phyloP scores from a whole-genome alignment of 2,797 vertebrate genomes.

The Notamacropus eugenii region DNA sequence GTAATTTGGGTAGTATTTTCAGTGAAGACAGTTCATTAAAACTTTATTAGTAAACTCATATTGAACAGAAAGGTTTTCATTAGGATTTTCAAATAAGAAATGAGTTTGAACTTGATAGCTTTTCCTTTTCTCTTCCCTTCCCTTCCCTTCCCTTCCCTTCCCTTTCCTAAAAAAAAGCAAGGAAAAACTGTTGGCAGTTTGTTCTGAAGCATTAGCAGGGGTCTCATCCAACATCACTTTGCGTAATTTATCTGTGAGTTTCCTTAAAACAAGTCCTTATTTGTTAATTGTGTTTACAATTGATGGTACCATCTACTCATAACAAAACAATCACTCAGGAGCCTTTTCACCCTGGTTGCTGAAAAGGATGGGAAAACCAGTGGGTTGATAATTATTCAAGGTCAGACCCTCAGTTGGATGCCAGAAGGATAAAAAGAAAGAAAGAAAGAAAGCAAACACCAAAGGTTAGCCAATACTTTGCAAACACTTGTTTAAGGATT shows the following conservation, averaged over 20 bases:
- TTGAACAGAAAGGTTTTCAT: constrained; percentile 16
- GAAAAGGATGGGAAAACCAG: constrained; percentile 91
- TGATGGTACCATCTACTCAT: constrained; percentile 43
- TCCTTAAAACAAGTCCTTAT: neutral
- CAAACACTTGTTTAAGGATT: constrained; percentile 99
- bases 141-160: too few relatives aligned
- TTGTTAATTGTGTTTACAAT: accelerated
- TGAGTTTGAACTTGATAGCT: neutral
- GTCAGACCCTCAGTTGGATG: constrained; percentile 94
- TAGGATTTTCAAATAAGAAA: neutral
- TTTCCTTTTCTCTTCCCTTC: too few relatives aligned
- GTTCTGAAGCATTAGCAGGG: neutral
- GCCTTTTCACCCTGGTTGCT: constrained; percentile 88
- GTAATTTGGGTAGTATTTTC: neutral
- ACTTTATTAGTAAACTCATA: neutral
- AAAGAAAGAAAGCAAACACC: constrained; percentile 88
- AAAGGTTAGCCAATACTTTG: constrained; percentile 95
- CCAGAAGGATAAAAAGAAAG: constrained; percentile 84
- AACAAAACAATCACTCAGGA: constrained; percentile 91
- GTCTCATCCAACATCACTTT: accelerated
- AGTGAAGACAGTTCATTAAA: constrained; percentile 1
- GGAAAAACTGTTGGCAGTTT: neutral
- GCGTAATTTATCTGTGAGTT: neutral
- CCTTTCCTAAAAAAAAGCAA: neutral
- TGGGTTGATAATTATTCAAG: constrained; percentile 96